phyloP scores from a whole-genome alignment of 2,113 vertebrate species.

The Capricornis sumatraensis region DNA sequence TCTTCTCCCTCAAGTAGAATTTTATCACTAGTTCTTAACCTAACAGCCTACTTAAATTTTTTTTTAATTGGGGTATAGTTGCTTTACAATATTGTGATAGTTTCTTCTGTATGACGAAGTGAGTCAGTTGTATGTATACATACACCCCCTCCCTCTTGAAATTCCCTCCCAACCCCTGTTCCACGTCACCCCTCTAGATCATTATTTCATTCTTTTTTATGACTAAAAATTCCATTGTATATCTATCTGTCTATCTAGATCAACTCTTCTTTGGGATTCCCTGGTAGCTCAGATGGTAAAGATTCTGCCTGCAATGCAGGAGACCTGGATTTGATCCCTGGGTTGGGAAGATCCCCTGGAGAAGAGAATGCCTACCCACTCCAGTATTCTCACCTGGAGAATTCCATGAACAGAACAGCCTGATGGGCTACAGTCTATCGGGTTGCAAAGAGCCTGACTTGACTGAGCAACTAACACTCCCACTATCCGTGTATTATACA shows the following conservation, averaged over 20 bases:
- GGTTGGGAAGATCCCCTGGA: not conserved
- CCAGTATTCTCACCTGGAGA: not conserved
- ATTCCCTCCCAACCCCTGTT: not conserved
- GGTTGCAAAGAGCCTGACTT: not conserved
- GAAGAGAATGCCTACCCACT: not conserved
- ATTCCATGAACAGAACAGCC: not conserved
- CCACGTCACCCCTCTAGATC: not conserved
- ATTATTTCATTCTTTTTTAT: not conserved
- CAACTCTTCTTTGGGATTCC: not conserved
- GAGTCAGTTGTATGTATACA: not conserved
- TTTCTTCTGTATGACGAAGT: not conserved
- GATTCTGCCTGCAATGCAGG: not conserved
- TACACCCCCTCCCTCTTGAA: not conserved
- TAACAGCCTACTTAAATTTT: not conserved
- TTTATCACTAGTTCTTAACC: not conserved
- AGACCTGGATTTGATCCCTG: not conserved
- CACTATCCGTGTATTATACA: not conserved
- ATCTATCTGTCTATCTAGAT: not conserved
- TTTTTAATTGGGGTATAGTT: not conserved
- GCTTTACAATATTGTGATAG: not conserved
- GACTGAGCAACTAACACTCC: not conserved
- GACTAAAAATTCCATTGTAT: not conserved
- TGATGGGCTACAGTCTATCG: not conserved
- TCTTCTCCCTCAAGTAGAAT: not conserved
- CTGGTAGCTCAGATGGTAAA: not conserved